A percentile compares a stretch with the other conserved stretches of the same genome.
Evolutionary conservation across 2,888 invertebrate genomes (phyloP).

Genomic region (Lamellibrachia satsuma): DNA sequence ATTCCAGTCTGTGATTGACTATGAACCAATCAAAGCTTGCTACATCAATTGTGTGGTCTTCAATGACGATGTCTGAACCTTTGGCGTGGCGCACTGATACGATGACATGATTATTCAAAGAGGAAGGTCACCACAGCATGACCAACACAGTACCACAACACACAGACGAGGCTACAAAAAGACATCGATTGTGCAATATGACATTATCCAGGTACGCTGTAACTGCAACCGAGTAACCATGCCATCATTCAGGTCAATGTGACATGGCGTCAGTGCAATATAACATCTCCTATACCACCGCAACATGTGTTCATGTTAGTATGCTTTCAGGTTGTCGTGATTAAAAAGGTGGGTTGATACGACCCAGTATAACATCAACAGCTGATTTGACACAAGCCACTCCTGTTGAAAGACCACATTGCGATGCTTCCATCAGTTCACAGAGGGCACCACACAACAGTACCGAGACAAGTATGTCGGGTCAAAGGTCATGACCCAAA

Average conservation of each 20-base stretch:
- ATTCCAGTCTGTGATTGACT: neutral
- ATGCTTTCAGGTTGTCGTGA: neutral
- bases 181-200: neutral
- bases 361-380: neutral
- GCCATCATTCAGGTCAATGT: neutral
- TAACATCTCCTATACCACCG: neutral
- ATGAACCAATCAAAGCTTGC: neutral
- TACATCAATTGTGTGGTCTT: too few species aligned
- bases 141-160: neutral
- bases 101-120: neutral
- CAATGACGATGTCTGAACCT: neutral
- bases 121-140: neutral
- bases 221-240: neutral
- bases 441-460: neutral
- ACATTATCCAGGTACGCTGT: neutral
- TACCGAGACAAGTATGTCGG: neutral
- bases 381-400: neutral
- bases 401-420: neutral
- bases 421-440: neutral
- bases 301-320: neutral
- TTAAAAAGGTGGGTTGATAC: neutral
- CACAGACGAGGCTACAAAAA: neutral
- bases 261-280: neutral
- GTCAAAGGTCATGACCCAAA: neutral
- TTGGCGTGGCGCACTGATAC: neutral